Percentiles rank a stretch among this genome's conserved stretches.
Conservation (phyloP, 2,888 invertebrate genomes). For the Mesopsocus fuscifrons region DNA sequence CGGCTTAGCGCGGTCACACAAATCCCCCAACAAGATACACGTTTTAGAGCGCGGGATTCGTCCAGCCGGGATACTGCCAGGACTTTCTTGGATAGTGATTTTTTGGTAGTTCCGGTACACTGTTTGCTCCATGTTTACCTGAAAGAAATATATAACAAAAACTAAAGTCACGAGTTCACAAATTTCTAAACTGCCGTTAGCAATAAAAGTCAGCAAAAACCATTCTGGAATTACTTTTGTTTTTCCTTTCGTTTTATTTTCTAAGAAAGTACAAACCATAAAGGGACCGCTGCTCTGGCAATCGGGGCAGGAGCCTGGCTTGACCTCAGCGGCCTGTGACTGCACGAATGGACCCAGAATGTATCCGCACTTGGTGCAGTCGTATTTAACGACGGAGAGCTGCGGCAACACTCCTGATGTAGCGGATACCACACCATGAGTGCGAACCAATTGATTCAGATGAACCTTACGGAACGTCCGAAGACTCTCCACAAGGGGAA, state of each 20-base stretch:
- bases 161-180: no score
- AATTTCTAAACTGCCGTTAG: no score
- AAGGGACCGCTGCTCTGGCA: slow-evolving; percentile 95
- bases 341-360: slow-evolving; percentile 93
- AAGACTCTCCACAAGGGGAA: slow-evolving; percentile 90
- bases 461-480: slow-evolving; percentile 77
- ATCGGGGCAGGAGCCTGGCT: slow-evolving; percentile 92
- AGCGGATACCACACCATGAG: slow-evolving; percentile 86
- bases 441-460: slow-evolving; percentile 86
- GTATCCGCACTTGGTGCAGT: slow-evolving; percentile 91
- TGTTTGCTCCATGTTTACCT: slow-evolving; percentile 99
- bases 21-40: slow-evolving; percentile 78
- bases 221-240: neutral
- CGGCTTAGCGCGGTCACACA: slow-evolving; percentile 94
- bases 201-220: no score
- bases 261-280: slow-evolving; percentile 49
- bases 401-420: slow-evolving; percentile 93
- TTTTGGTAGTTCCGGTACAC: slow-evolving; percentile 97
- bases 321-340: slow-evolving; percentile 79
- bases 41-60: slow-evolving; percentile 95
- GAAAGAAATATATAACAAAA: slow-evolving; percentile 18
- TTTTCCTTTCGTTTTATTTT: no score
- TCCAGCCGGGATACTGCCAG: slow-evolving; percentile 93
- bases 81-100: slow-evolving; percentile 93
- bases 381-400: slow-evolving; percentile 86